Evolutionary conservation across 1,140 invertebrate genomes (phyloP).

Genomic region (Diorhabda elongata): DNA sequence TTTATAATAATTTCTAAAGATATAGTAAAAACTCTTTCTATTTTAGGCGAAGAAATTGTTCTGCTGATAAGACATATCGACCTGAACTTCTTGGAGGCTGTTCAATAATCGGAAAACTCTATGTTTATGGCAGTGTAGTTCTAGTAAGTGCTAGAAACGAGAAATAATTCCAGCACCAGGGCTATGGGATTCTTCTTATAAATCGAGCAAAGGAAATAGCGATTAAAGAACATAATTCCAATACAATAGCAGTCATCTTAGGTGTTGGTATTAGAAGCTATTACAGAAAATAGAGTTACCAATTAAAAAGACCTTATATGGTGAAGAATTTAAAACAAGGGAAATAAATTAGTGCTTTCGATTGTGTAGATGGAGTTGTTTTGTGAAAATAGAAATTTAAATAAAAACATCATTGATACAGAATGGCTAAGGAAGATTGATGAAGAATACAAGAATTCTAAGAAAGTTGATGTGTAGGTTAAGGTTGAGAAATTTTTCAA

Average conservation of each 20-base stretch:
- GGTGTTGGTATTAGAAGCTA: slow-evolving; percentile 96
- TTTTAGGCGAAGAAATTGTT: slow-evolving; percentile 79
- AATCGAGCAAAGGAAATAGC: slow-evolving; percentile 98
- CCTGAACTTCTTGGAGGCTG: slow-evolving; percentile 76
- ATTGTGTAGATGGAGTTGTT: slow-evolving; percentile 28
- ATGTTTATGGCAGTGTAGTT: slow-evolving; percentile 97
- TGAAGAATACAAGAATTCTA: slow-evolving; percentile 4
- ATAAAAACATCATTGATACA: slow-evolving; percentile 8
- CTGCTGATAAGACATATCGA: slow-evolving; percentile 75
- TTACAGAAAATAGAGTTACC: slow-evolving; percentile 96
- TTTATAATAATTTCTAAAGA: not conserved
- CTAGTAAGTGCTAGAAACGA: slow-evolving; percentile 89
- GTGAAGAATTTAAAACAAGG: slow-evolving; percentile 60
- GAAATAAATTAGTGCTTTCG: slow-evolving; percentile 34
- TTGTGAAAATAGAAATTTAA: slow-evolving; percentile 12
- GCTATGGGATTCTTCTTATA: slow-evolving; percentile 94
- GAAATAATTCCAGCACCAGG: slow-evolving; percentile 96
- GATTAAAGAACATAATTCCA: slow-evolving; percentile 84
- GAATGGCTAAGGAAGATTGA: slow-evolving; percentile 31
- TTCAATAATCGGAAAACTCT: slow-evolving; percentile 94
- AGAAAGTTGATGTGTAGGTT: not conserved
- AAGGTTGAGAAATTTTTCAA: too few relatives aligned
- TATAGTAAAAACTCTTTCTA: not conserved
- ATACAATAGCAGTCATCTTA: slow-evolving; percentile 95
- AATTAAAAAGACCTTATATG: slow-evolving; percentile 98